Evolutionary conservation across 2,113 vertebrate species (phyloP).

Genomic region (Ursus arctos): DNA sequence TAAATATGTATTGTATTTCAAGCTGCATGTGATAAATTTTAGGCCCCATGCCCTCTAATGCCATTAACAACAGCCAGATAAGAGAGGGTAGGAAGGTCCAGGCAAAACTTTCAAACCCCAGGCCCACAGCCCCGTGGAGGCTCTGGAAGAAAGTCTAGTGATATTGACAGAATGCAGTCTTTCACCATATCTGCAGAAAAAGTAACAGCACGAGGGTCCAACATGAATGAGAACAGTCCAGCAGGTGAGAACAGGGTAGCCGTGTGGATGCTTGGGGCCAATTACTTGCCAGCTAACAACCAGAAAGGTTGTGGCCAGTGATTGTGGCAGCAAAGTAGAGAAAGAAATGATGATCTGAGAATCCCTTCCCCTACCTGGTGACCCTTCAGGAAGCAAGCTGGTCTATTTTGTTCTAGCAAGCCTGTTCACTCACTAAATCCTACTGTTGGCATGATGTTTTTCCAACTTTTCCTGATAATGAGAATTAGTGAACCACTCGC

Average conservation of each 20-base stretch:
- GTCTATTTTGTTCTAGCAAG: neutral
- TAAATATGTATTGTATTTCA: neutral
- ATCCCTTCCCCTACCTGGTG: neutral
- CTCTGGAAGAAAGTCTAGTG: neutral
- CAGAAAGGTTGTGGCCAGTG: too few species aligned
- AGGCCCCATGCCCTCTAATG: neutral
- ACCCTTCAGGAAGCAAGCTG: neutral
- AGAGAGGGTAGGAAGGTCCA: neutral
- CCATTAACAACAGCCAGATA: neutral
- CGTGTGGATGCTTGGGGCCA: accelerated
- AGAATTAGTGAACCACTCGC: neutral
- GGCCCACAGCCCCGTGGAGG: accelerated
- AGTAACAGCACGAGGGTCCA: neutral
- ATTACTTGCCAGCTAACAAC: accelerated
- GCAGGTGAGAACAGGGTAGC: neutral
- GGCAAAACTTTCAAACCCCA: neutral
- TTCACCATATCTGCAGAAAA: neutral
- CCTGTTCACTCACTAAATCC: too few species aligned
- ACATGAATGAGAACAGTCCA: accelerated
- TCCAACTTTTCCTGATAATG: neutral
- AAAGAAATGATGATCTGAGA: neutral
- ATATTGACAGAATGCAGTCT: neutral
- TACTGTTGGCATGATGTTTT: neutral
- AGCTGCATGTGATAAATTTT: neutral
- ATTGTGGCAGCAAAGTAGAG: accelerated